phyloP scores from a whole-genome alignment of 2,888 invertebrate genomes.

The Clitarchus hookeri region DNA sequence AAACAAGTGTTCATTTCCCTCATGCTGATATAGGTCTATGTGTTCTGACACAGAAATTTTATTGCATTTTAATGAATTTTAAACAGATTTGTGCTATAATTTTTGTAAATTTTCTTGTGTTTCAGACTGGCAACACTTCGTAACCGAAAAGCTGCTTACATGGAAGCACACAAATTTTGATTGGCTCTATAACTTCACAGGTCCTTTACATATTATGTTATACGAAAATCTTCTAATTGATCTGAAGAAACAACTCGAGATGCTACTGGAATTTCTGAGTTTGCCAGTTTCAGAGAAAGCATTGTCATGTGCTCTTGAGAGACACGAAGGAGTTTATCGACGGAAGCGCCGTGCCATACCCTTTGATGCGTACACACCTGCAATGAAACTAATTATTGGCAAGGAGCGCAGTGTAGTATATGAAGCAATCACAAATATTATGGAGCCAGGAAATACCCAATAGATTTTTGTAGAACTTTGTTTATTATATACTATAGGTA shows the following conservation, averaged over 20 bases:
- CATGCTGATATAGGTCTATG: neutral
- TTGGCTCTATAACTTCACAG: conserved; percentile 72
- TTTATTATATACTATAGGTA: no score
- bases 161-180: conserved; percentile 73
- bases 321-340: conserved; percentile 74
- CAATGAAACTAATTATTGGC: conserved; percentile 62
- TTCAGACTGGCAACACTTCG: conserved; percentile 74
- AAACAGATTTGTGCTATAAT: no score
- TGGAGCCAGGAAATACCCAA: neutral
- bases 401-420: conserved; percentile 59
- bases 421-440: conserved; percentile 51
- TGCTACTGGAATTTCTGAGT: conserved; percentile 64
- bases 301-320: conserved; percentile 63
- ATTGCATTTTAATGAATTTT: no score
- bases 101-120: conserved; percentile 10
- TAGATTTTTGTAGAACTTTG: neutral
- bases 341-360: conserved; percentile 64
- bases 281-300: conserved; percentile 53
- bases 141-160: conserved; percentile 64
- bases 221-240: conserved; percentile 70
- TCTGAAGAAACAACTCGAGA: conserved; percentile 62
- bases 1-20: neutral
- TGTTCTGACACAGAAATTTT: conserved; percentile 29
- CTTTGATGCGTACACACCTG: conserved; percentile 67
- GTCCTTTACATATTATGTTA: conserved; percentile 69